These are phyloP conservation scores for Paramormyrops kingsleyae DNA, from an alignment of 2,113 vertebrate genomes.

Conservation along the genomic window DNA sequence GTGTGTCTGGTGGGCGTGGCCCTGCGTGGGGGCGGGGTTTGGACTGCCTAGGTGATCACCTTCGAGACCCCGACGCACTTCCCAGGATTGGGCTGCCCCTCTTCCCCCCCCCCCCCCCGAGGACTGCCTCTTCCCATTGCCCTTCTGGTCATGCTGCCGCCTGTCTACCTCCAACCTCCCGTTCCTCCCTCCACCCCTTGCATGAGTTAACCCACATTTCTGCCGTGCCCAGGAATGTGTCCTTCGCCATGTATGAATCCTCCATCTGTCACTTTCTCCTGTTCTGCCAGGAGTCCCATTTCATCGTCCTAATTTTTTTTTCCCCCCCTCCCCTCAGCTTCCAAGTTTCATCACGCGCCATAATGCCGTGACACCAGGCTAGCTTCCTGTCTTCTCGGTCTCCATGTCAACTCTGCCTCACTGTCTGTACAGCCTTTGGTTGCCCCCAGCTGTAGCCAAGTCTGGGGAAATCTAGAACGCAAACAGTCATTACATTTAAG, in stretches of 20 bases:
- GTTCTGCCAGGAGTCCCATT: not conserved
- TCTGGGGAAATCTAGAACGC: not conserved
- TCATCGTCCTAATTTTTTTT: not conserved
- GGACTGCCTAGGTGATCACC: not conserved
- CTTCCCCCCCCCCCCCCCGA: not conserved
- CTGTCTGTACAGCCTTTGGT: not conserved
- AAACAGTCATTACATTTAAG: not conserved
- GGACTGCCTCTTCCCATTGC: slow-evolving; percentile 25
- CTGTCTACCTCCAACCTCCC: not conserved
- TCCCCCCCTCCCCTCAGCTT: not conserved
- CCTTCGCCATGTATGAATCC: not conserved
- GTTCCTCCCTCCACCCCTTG: slow-evolving; percentile 6
- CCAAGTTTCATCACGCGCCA: not conserved
- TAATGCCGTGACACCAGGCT: not conserved
- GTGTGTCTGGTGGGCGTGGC: too few relatives aligned
- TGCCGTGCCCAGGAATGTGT: not conserved
- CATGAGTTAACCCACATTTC: slow-evolving; percentile 34
- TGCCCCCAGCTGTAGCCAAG: not conserved
- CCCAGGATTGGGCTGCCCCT: slow-evolving; percentile 17
- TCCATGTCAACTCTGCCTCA: not conserved
- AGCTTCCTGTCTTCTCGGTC: not conserved
- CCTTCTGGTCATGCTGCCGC: slow-evolving; percentile 1
- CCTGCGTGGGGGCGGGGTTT: not conserved
- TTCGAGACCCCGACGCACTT: not conserved
- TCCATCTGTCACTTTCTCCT: not conserved